Base-by-base conservation (phyloP, 2,797 vertebrate species). In the Cirrhinus molitorella region DNA sequence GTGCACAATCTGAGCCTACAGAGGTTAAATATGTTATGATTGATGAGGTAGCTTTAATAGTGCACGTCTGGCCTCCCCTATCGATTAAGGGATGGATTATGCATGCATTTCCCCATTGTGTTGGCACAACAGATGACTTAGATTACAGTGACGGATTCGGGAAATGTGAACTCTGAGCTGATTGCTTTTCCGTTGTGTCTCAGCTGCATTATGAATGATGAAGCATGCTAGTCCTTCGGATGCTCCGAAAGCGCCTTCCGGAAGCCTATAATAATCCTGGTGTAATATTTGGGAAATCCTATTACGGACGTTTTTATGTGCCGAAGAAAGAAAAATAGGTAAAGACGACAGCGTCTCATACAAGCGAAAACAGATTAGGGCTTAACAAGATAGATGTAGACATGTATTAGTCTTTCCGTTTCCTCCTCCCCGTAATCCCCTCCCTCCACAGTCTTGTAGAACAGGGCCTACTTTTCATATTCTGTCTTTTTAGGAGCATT, bases 11-110 rank as follows among this genome's bases (percentile, higher is more conserved):
- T 49, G 79, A 80, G 74, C 81, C 78, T 77, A 63, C 80, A 61
- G 61, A 86, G 88, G 89, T 91, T 89, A 90, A 92, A 87, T 91
- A 90, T 87, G 87, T 91, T 93, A 92, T 93, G 90, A 93, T 91
- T 92, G 91, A 92, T 92, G 90, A 92, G 85, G 59, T 79, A 31
- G 85, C 86, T 87, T 71, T 88, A 91, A 90, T 92, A 92, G 90
- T 85, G 85, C 86, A 84, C 87, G 87, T 90, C 91, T 85, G 90
- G 88, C 89, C 88, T 79, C 16, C 59, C 21, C 71, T 89, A 94
- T 94, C 87, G 92, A 94, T 93, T 90, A 73, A 86, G 66, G 70
- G 80, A 83, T 87, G 88, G 86, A 88, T 90, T 88, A 86, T 87
- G 87, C 82, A 84, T 88, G 87, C 79, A 80, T 88, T 83, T 87